Conservation (phyloP, 1,140 invertebrate genomes). For the Acromyrmex heyeri region DNA sequence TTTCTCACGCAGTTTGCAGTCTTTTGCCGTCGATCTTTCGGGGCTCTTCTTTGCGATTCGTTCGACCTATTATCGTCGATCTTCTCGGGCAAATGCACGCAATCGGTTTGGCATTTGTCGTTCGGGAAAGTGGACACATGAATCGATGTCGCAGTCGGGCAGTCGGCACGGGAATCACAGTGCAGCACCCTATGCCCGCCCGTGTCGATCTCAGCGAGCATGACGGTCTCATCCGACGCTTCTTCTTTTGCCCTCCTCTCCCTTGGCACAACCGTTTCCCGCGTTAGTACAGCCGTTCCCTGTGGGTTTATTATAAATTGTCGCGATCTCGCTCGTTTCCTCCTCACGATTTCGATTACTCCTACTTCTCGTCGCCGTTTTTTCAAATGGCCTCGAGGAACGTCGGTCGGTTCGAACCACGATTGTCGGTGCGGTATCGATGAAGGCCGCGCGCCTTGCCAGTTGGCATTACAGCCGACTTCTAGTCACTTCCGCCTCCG, state of each 20-base stretch:
- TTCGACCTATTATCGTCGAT: no score
- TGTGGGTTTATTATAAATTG: conserved; percentile 27
- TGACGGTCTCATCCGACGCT: conserved; percentile 83
- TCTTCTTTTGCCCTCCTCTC: conserved; percentile 68
- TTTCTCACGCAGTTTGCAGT: no score
- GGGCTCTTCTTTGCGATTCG: neutral
- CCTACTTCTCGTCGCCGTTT: no score
- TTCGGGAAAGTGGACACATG: conserved; percentile 11
- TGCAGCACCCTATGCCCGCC: conserved; percentile 83
- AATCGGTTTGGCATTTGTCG: neutral
- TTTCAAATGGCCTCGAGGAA: neutral
- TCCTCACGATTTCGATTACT: neutral
- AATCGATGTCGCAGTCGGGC: conserved; percentile 75
- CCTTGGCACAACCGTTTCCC: neutral
- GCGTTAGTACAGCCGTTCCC: neutral
- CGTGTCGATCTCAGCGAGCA: conserved; percentile 82
- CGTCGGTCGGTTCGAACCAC: neutral
- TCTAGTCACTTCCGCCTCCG: conserved; percentile 57
- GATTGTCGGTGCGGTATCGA: neutral
- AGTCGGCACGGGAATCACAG: conserved; percentile 78
- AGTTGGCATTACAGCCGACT: conserved; percentile 44
- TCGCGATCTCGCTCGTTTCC: neutral
- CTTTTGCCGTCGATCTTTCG: neutral
- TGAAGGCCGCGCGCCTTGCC: conserved; percentile 21
- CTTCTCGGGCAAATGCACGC: neutral